Percentiles rank a stretch among this genome's conserved stretches.
Conservation (phyloP, 2,888 invertebrate genomes). For the Dyspetes luteomarginatus region DNA sequence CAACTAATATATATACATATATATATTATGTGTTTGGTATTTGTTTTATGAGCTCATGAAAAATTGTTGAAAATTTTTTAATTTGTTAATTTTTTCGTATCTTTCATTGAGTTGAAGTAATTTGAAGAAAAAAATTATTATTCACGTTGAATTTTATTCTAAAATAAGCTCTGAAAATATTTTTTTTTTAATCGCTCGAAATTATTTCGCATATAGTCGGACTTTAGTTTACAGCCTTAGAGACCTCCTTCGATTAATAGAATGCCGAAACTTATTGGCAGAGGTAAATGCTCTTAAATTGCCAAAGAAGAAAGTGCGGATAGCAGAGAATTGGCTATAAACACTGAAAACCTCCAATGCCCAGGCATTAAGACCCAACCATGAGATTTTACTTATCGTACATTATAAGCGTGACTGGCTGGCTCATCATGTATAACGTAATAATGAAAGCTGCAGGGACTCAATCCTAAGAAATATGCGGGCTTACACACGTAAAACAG, state of each 20-base stretch:
- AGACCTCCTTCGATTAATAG: neutral
- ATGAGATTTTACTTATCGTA: slow-evolving; percentile 47
- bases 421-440: slow-evolving; percentile 45
- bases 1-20: too few species aligned
- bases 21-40: too few species aligned
- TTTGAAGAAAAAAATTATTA: too few species aligned
- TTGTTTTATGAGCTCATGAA: too few species aligned
- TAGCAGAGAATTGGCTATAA: neutral
- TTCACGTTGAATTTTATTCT: too few species aligned
- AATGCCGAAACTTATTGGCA: neutral
- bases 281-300: neutral
- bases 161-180: too few species aligned
- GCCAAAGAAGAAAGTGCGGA: neutral
- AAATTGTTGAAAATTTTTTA: too few species aligned
- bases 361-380: slow-evolving; percentile 31
- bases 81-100: too few species aligned
- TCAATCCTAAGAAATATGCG: slow-evolving; percentile 48
- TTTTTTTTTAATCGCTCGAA: too few species aligned
- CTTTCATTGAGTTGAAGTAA: too few species aligned
- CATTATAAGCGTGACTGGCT: slow-evolving; percentile 43
- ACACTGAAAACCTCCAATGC: neutral
- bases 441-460: slow-evolving; percentile 42
- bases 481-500: slow-evolving; percentile 31
- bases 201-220: too few species aligned
- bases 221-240: too few species aligned